phyloP scores from a whole-genome alignment of 2,888 invertebrate species.

The Rosalia funebris region DNA sequence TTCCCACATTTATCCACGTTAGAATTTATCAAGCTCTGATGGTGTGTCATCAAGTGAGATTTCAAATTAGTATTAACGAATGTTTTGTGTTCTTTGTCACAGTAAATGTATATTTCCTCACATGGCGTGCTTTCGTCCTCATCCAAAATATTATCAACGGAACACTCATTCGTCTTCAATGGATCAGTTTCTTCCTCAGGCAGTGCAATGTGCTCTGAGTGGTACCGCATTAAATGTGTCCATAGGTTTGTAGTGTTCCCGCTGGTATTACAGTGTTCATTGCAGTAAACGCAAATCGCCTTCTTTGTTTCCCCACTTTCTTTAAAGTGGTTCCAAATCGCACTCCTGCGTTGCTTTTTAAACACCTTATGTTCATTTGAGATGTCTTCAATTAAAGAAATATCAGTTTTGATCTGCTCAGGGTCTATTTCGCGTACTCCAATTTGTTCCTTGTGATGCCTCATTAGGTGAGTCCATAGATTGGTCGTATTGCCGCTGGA shows the following conservation, averaged over 20 bases:
- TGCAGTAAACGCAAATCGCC: neutral
- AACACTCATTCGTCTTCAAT: neutral
- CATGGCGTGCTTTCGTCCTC: neutral
- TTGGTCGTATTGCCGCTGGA: neutral
- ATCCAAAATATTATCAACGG: neutral
- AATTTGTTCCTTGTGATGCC: neutral
- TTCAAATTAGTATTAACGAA: neutral
- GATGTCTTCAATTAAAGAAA: too few relatives aligned
- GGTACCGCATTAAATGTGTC: neutral
- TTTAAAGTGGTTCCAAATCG: neutral
- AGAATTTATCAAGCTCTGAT: neutral
- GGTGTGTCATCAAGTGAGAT: neutral
- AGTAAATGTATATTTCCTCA: neutral
- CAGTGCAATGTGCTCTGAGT: too few relatives aligned
- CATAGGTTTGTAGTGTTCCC: neutral
- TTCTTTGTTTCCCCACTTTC: neutral
- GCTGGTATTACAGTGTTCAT: neutral
- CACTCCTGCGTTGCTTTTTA: too few relatives aligned
- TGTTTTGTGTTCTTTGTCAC: neutral
- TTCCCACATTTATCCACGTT: too few relatives aligned
- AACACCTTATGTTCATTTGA: too few relatives aligned
- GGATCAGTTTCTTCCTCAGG: too few relatives aligned
- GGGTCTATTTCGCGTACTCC: neutral
- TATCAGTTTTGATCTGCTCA: too few relatives aligned
- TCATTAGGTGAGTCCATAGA: neutral